Evolutionary conservation across 1,140 invertebrate species (phyloP), one percentile per base, ranked within the genome.

Genomic region (Himalopsyche phryganea): DNA sequence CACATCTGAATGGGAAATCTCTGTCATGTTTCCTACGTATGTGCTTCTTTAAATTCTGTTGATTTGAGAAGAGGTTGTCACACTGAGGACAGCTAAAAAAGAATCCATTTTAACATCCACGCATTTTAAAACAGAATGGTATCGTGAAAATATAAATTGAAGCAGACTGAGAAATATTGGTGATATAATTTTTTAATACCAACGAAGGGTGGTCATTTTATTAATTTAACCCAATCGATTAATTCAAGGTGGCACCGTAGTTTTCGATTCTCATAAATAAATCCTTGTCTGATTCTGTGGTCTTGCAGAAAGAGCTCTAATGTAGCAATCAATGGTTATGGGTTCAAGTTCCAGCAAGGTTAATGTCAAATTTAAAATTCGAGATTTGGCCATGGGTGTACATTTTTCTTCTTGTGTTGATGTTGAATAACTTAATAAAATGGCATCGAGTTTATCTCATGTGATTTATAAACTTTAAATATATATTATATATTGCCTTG

Each of bases 1-100:
- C 68, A 70, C 79, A 80, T 20, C 56, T 56, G 66, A 71, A 75
- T 28, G 66, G 50, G 56, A 55, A 65, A 42, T 66, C 55, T 18
- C 65, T 49, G 10, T 66, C 66, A 55, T 80, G 78, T 44, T 52
- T 63, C 17, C 64, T 63, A 48, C 40, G 57, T 15, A 56, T 58
- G 56, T 71, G 69, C 52, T 66, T 69, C 42, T 69, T 67, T n/a
- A 69, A 53, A 57, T 57, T 67, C 38, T 65, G 65, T 36, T 64
- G 66, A 54, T 63, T 68, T n/a, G 60, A 54, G 32, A 70, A 65
- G 32, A 56, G 45, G 38, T 48, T 32, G 7, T 47, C 36, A 58
- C 70, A 71, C 33, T 64, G 65, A 19, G 54, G 18, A 51, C 61
- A 48, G 10, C 66, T 53, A 59, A 65, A 69, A 41, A 46, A 44